Conservation (phyloP, 1,140 invertebrate species). For the Drosophila lowei region DNA sequence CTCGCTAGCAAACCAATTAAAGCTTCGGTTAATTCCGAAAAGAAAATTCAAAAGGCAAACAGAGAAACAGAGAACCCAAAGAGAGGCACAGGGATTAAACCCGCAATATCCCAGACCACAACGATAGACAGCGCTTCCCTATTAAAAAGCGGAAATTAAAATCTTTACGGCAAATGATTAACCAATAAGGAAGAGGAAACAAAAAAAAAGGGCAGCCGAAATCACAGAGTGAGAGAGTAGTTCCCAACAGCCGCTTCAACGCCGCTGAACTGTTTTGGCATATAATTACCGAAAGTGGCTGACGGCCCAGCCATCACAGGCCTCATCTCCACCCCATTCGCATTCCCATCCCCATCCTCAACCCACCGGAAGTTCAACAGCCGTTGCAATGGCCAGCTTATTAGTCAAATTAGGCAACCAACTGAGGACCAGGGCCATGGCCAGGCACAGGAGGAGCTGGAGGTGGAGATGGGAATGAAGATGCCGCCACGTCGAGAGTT, state of each 20-base stretch:
- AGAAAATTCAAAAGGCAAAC: constrained; percentile 64
- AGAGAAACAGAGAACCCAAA: constrained; percentile 14
- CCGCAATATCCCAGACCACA: constrained; percentile 26
- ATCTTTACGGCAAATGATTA: constrained; percentile 81
- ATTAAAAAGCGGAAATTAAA: constrained; percentile 80
- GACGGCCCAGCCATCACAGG: constrained; percentile 28
- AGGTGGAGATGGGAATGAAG: constrained; percentile 12
- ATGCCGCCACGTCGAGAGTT: constrained; percentile 43
- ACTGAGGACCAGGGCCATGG: constrained; percentile 9
- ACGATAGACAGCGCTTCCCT: constrained; percentile 32
- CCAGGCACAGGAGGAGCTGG: background rate
- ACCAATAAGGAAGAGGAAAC: constrained; percentile 66
- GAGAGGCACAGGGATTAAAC: constrained; percentile 22
- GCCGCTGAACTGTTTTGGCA: constrained; percentile 69
- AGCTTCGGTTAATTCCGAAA: constrained; percentile 26
- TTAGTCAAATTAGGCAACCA: constrained; percentile 75
- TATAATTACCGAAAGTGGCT: constrained; percentile 76
- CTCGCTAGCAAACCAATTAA: constrained; percentile 46
- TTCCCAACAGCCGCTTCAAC: constrained; percentile 47
- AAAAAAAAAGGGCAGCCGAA: constrained; percentile 24
- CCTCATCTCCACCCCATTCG: constrained; percentile 22
- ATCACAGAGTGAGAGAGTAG: constrained; percentile 11
- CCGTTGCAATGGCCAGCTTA: constrained; percentile 78
- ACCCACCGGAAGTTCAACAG: constrained; percentile 70
- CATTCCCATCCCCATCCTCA: no score